These are phyloP conservation scores for Cremastinae sp. DNA, from an alignment of 2,888 invertebrate species.

Conservation along the genomic window DNA sequence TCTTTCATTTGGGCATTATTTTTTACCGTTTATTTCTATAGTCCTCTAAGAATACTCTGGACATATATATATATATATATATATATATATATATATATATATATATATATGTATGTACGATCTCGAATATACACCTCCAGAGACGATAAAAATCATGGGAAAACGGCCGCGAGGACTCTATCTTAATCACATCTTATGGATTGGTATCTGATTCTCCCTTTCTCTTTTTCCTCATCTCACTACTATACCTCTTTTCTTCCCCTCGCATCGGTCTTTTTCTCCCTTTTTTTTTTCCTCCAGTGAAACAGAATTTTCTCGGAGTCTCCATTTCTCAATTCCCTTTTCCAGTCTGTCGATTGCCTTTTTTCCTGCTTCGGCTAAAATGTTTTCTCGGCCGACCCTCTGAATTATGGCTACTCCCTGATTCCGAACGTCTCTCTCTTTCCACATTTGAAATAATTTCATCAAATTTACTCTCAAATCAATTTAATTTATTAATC, in stretches of 20 bases:
- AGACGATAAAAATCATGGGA: constrained; percentile 57
- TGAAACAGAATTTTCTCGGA: constrained; percentile 5
- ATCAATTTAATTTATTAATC: not conserved
- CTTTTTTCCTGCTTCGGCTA: constrained; percentile 41
- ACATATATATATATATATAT: too few species aligned
- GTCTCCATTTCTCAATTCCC: constrained; percentile 8
- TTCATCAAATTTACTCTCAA: not conserved
- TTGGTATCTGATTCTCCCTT: constrained; percentile 47
- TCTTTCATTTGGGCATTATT: too few species aligned
- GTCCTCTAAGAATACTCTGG: too few species aligned
- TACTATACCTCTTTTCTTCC: not conserved
- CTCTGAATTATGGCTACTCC: not conserved
- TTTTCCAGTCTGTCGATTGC: constrained; percentile 31
- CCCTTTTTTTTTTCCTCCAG: not conserved
- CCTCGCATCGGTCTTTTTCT: not conserved
- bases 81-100: too few species aligned
- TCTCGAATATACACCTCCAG: constrained; percentile 13
- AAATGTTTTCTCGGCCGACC: constrained; percentile 9
- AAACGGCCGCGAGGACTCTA: constrained; percentile 54
- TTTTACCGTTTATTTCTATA: too few species aligned
- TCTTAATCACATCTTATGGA: constrained; percentile 61
- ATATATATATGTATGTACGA: constrained; percentile 28
- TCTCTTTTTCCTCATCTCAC: constrained; percentile 42
- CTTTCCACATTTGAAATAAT: not conserved
- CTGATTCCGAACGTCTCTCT: too few species aligned